Percentiles rank a stretch among this genome's conserved stretches.
Evolutionary conservation across 2,113 vertebrate genomes (phyloP).

Genomic region (Hylia prasina): DNA sequence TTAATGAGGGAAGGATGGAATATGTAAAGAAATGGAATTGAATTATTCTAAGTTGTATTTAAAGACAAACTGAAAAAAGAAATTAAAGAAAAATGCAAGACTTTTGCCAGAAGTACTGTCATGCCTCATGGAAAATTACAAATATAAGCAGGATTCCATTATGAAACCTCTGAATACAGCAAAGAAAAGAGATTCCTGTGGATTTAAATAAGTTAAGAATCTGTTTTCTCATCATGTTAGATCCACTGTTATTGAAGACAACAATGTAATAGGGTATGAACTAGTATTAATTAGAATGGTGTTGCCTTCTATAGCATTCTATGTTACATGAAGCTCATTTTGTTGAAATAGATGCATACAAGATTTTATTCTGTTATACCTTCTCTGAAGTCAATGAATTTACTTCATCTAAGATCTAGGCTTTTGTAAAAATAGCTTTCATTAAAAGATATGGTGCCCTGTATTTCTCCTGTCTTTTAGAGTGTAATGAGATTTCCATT

Average conservation of each 20-base stretch:
- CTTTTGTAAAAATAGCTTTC: not conserved
- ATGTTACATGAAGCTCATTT: not conserved
- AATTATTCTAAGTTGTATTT: not conserved
- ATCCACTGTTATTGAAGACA: not conserved
- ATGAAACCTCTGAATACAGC: not conserved
- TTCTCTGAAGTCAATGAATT: not conserved
- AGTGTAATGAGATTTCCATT: not conserved
- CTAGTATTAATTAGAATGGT: not conserved
- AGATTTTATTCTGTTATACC: not conserved
- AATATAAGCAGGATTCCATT: not conserved
- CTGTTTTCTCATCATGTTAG: not conserved
- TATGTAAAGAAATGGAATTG: not conserved
- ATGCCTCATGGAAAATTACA: not conserved
- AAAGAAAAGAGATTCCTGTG: not conserved
- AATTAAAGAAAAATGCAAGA: not conserved
- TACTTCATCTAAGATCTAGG: not conserved
- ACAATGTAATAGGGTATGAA: not conserved
- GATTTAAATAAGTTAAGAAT: not conserved
- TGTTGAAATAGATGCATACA: not conserved
- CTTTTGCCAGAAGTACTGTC: not conserved
- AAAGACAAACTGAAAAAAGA: not conserved
- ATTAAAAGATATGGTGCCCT: not conserved
- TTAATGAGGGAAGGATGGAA: accelerated
- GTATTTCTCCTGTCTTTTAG: not conserved
- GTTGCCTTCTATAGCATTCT: not conserved